Evolutionary conservation across 2,888 invertebrate genomes (phyloP).

Genomic region (Lepetodrilus schrolli): DNA sequence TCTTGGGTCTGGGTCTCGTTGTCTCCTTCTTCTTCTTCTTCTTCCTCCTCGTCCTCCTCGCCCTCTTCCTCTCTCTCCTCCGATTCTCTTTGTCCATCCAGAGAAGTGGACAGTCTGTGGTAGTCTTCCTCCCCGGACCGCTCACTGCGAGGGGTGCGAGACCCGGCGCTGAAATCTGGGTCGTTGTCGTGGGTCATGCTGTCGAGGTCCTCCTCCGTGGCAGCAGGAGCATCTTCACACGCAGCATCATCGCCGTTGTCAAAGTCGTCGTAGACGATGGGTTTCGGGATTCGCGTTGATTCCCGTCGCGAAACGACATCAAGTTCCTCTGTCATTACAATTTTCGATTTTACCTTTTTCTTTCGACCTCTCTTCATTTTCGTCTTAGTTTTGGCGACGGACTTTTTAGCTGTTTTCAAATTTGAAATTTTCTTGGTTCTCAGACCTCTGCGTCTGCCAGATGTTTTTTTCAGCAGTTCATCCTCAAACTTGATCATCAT

Average conservation of each 20-base stretch:
- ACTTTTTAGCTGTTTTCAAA: too few species aligned
- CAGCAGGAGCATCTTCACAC: background rate
- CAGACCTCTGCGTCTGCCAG: background rate
- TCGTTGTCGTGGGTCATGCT: background rate
- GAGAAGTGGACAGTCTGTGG: background rate
- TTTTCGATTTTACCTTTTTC: slow-evolving; percentile 41
- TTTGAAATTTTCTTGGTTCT: background rate
- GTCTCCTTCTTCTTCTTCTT: slow-evolving; percentile 34
- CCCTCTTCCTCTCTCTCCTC: slow-evolving; percentile 46
- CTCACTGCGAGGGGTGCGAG: background rate
- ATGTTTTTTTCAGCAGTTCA: background rate
- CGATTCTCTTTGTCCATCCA: slow-evolving; percentile 10
- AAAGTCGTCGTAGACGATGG: slow-evolving; percentile 1
- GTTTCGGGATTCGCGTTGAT: background rate
- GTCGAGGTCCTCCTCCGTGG: background rate
- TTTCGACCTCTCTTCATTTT: slow-evolving; percentile 41
- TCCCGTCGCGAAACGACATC: background rate
- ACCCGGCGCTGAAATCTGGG: background rate
- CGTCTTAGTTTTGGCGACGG: slow-evolving; percentile 32
- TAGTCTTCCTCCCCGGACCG: slow-evolving; percentile 25
- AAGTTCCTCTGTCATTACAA: background rate
- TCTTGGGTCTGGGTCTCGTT: slow-evolving; percentile 31
- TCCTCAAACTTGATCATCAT: slow-evolving; percentile 2
- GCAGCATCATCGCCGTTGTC: slow-evolving; percentile 17
- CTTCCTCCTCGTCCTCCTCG: slow-evolving; percentile 39